phyloP scores from a whole-genome alignment of 1,140 invertebrate species.

The Diprion similis region DNA sequence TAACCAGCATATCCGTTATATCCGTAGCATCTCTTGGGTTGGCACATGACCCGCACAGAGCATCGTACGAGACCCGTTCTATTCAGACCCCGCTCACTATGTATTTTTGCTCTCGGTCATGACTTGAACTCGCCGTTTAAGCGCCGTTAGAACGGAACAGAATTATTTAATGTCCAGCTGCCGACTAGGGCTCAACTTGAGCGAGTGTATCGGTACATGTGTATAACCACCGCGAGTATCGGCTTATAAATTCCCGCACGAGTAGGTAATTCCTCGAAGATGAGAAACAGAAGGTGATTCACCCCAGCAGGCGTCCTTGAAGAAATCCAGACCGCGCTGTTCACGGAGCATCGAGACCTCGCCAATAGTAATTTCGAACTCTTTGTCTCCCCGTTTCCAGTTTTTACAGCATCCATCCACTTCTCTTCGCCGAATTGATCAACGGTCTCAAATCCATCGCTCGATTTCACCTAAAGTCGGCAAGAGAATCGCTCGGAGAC shows the following conservation, averaged over 20 bases:
- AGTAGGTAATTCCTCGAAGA: neutral
- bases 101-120: neutral
- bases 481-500: too few species aligned
- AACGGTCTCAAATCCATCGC: too few species aligned
- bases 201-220: neutral
- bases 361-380: neutral
- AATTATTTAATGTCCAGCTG: slow-evolving; percentile 4
- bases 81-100: neutral
- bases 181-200: neutral
- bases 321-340: neutral
- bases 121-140: neutral
- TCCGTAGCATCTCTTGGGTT: neutral
- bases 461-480: too few species aligned
- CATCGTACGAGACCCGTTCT: neutral
- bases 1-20: neutral
- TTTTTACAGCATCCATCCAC: neutral
- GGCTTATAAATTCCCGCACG: neutral
- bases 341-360: neutral
- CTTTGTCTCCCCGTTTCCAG: neutral
- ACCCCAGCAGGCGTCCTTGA: neutral
- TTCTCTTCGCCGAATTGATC: neutral
- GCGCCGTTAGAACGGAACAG: slow-evolving; percentile 2
- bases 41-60: neutral
- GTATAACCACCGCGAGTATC: neutral
- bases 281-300: neutral